Evolutionary conservation across 2,888 invertebrate species (phyloP), one percentile per base, ranked within the genome.

Genomic region (Dasypolia templi): DNA sequence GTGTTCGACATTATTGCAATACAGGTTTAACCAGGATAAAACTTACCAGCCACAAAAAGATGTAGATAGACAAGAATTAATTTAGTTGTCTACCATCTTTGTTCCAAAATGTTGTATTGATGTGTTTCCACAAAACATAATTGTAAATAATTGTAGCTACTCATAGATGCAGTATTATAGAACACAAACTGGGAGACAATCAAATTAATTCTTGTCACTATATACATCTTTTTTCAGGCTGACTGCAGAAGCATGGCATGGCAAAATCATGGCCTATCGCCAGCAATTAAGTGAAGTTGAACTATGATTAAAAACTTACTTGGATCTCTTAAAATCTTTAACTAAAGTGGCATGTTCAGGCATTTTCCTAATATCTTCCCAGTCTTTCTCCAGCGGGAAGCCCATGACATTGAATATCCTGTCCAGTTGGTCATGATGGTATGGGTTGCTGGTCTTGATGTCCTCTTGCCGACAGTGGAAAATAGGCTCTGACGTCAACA

Each of bases 371-470:
- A 99, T 99, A 93, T 99, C 99, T 92, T 99, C 99, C 99, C 99
- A 99, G 91, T 99, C 99, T 94, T 99, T 99, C 91, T 99, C 99
- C 90, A 97, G 97, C 0, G 99, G 99, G 94, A 99, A 99, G 29
- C 99, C 99, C 99, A 99, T 99, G 0, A 99, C 99, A 95, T 99
- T 99, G 94, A 99, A 99, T 95, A 99, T 99, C 92, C 99, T 97
- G 94, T 99, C 99, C 70, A 99, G 95, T 92, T 99, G 99, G 94
- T 99, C 99, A 91, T 99, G 99, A 94, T 99, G 99, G 93, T 99
- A 99, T 0, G 99, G 99, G 96, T 99, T 99, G 90, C 99, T 99
- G 0, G 99, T 99, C 94, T 99, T 99, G 77, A 99, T 99, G 92
- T 99, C 99, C 95, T 99, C 99, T 96, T 99, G 99, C 11, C 99